Conservation (phyloP, 2,888 invertebrate species). For the Pocota personata region DNA sequence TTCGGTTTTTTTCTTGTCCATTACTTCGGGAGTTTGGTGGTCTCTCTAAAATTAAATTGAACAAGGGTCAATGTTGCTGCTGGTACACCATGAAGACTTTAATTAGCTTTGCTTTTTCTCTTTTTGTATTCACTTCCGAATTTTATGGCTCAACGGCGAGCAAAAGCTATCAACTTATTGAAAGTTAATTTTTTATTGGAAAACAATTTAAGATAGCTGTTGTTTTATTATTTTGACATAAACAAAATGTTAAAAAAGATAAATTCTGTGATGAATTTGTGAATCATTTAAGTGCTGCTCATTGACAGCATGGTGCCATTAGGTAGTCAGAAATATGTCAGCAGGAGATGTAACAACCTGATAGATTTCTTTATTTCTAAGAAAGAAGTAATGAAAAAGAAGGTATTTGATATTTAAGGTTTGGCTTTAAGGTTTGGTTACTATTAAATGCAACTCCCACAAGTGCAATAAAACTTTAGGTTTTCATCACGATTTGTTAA, state of each 20-base stretch:
- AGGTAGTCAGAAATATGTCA: conserved; percentile 3
- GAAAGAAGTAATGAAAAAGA: neutral
- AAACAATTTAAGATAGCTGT: conserved; percentile 18
- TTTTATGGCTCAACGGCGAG: conserved; percentile 26
- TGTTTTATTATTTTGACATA: conserved; percentile 5
- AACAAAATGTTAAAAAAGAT: conserved; percentile 1
- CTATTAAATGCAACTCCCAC: neutral
- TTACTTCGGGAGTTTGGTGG: conserved; percentile 37
- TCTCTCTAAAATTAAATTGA: conserved; percentile 36
- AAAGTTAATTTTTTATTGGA: conserved; percentile 44
- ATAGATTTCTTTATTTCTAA: neutral
- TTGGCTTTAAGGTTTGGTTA: neutral
- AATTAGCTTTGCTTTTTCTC: conserved; percentile 43
- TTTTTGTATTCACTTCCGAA: conserved; percentile 20
- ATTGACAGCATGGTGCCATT: conserved; percentile 17
- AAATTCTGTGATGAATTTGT: conserved; percentile 17
- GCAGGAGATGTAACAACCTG: neutral
- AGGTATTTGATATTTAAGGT: neutral
- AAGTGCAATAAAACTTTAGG: neutral
- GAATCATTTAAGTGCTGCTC: conserved; percentile 29
- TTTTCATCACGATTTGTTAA: neutral
- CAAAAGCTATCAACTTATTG: conserved; percentile 44
- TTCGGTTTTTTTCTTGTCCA: conserved; percentile 11
- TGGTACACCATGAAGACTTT: conserved; percentile 41
- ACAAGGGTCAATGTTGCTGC: conserved; percentile 30